Evolutionary conservation across 2,113 vertebrate genomes (phyloP).

Genomic region (Monarcha castaneiventris): DNA sequence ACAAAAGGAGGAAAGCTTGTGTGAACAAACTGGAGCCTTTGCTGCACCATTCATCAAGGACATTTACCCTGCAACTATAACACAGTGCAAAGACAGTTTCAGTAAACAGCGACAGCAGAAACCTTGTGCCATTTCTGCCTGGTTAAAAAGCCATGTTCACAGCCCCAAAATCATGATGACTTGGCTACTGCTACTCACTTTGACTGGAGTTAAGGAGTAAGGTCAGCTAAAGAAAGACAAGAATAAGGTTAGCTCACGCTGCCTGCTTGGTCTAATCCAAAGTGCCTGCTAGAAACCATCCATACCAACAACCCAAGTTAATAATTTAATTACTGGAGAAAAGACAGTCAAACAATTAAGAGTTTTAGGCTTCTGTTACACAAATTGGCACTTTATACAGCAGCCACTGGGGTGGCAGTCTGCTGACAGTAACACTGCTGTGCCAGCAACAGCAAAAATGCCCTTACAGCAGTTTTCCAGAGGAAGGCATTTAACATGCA

Average conservation of each 20-base stretch:
- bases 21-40: neutral
- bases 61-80: neutral
- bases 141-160: neutral
- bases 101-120: neutral
- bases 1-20: neutral
- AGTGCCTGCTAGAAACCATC: neutral
- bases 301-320: neutral
- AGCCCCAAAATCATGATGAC: neutral
- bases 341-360: neutral
- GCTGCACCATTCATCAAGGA: neutral
- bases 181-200: neutral
- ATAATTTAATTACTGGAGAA: neutral
- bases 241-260: neutral
- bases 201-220: neutral
- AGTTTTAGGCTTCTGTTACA: neutral
- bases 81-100: neutral
- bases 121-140: neutral
- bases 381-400: neutral
- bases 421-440: conserved; percentile 6
- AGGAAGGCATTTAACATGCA: conserved; percentile 25
- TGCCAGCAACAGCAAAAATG: conserved; percentile 40
- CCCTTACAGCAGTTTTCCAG: conserved; percentile 48
- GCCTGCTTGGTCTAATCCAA: neutral
- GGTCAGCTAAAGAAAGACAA: neutral
- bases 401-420: neutral